Evolutionary conservation across 2,797 vertebrate species (phyloP).

Genomic region (Uromys caudimaculatus): DNA sequence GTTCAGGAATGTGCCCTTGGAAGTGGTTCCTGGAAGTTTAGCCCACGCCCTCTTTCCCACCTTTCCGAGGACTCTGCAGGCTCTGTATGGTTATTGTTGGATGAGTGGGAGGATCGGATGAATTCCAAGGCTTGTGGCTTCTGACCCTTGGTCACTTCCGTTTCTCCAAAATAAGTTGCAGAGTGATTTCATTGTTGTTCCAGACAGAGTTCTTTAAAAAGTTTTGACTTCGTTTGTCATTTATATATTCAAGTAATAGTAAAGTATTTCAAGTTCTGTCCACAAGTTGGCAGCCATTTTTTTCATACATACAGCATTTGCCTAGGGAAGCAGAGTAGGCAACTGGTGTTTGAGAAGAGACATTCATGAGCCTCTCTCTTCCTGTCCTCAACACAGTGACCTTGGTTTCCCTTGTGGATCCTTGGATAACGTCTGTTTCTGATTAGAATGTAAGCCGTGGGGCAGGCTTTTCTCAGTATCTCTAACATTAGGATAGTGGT

Average conservation of each 20-base stretch:
- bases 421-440: slow-evolving; percentile 59
- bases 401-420: slow-evolving; percentile 45
- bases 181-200: slow-evolving; percentile 41
- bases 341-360: slow-evolving; percentile 53
- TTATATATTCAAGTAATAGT: slow-evolving; percentile 51
- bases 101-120: not conserved
- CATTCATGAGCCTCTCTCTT: slow-evolving; percentile 1
- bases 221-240: slow-evolving; percentile 33
- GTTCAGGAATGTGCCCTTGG: slow-evolving; percentile 42
- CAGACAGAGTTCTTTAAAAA: slow-evolving; percentile 30
- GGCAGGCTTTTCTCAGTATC: slow-evolving; percentile 33
- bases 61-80: slow-evolving; percentile 20
- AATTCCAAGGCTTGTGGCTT: slow-evolving; percentile 30
- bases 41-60: not conserved
- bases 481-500: slow-evolving; percentile 46
- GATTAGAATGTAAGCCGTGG: slow-evolving; percentile 41
- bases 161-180: slow-evolving; percentile 32
- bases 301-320: slow-evolving; percentile 41
- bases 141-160: not conserved
- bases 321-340: slow-evolving; percentile 19
- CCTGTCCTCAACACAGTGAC: slow-evolving; percentile 30
- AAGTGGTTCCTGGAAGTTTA: slow-evolving; percentile 39
- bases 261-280: slow-evolving; percentile 48
- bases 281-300: slow-evolving; percentile 52
- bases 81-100: not conserved